phyloP scores from a whole-genome alignment of 30 jellyfish, hydroid and myxozoan genomes.

The Cassiopea andromeda region DNA sequence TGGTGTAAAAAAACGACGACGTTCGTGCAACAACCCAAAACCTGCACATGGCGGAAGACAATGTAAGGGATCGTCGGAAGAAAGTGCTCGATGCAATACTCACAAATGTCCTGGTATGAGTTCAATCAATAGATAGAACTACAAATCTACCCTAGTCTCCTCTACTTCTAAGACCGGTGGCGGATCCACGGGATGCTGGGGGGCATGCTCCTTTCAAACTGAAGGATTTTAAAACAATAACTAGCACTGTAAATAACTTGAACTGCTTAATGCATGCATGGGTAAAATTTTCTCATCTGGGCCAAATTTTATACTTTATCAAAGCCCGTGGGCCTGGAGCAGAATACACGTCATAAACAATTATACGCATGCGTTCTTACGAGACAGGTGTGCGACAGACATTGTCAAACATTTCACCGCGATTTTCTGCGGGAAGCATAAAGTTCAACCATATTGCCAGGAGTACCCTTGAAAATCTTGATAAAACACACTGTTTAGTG shows the following conservation, averaged over 20 bases:
- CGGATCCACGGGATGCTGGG: neutral
- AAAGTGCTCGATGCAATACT: slow-evolving; percentile 45
- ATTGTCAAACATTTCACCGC: no score
- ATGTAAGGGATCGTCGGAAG: slow-evolving; percentile 19
- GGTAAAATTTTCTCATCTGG: neutral
- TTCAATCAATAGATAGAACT: neutral
- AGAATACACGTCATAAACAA: no score
- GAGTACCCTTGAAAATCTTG: no score
- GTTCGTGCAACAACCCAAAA: slow-evolving; percentile 43
- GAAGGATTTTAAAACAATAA: neutral
- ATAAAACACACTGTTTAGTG: no score
- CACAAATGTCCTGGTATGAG: slow-evolving; percentile 9
- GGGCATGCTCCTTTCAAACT: neutral
- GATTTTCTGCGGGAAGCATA: no score
- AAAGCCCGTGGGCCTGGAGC: no score
- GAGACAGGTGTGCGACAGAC: no score
- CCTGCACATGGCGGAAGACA: slow-evolving; percentile 35
- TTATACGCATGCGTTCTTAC: no score
- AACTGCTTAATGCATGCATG: neutral
- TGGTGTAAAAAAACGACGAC: slow-evolving; percentile 8
- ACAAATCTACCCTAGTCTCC: neutral
- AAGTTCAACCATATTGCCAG: no score
- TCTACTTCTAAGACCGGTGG: neutral
- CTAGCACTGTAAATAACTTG: neutral
- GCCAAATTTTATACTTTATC: no score